Percentiles rank a stretch among this genome's conserved stretches.
These are phyloP conservation scores for Chloroceryle amazona DNA, from an alignment of 2,797 vertebrate species.

Conservation along the genomic window DNA sequence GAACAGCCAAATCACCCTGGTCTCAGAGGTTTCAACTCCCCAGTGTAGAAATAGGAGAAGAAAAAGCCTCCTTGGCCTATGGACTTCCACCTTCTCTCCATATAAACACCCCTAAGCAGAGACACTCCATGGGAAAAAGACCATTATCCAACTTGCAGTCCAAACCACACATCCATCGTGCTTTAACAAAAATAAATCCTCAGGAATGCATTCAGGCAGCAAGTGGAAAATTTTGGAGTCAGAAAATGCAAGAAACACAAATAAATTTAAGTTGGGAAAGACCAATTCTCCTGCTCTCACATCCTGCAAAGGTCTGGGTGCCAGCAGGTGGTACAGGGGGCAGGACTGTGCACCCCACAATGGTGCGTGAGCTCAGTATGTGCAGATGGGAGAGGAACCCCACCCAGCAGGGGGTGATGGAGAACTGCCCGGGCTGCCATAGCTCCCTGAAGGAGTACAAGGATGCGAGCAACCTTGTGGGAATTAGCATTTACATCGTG, in stretches of 20 bases:
- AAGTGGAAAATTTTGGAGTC: neutral
- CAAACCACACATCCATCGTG: accelerated
- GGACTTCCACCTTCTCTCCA: neutral
- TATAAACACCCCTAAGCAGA: neutral
- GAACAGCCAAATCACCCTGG: accelerated
- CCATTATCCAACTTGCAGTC: neutral
- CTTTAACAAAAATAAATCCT: accelerated
- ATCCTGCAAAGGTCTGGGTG: neutral
- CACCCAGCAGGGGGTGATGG: neutral
- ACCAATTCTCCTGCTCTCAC: accelerated
- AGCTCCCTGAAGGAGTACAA: neutral
- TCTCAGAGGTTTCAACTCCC: accelerated
- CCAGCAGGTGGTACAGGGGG: neutral
- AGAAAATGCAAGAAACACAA: accelerated
- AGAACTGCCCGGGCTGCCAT: neutral
- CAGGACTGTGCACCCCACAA: neutral
- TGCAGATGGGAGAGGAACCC: neutral
- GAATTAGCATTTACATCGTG: neutral
- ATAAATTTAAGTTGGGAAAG: accelerated
- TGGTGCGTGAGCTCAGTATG: accelerated
- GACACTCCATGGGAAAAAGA: neutral
- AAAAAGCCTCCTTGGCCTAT: neutral
- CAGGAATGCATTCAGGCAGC: neutral
- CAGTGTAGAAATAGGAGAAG: accelerated
- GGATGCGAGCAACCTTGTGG: neutral